Evolutionary conservation across 2,113 vertebrate species (phyloP), one percentile per base, ranked within the genome.

Genomic region (Canis aureus): DNA sequence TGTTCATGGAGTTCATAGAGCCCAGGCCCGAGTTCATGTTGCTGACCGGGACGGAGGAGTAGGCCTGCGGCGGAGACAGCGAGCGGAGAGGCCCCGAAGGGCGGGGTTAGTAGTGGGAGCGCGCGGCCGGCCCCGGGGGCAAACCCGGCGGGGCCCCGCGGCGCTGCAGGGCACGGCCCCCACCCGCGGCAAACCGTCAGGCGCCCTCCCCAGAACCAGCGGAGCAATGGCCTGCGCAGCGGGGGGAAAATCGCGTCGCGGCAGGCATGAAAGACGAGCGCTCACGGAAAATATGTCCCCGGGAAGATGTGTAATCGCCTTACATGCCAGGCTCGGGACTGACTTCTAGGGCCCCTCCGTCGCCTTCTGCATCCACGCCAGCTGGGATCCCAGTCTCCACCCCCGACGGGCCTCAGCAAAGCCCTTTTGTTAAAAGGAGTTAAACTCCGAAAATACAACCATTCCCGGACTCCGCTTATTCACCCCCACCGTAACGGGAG

Each of bases 1-100:
- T 99, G 78, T 99, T 99, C 99, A 99, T 99, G 96, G 99, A 99
- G 96, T 99, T 99, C 99, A 99, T 99, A 94, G 98, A 99, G 98
- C 98, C 99, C 99, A 99, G 98, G 95, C 99, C 99, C 86, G 99
- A 98, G 93, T 99, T 99, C 99, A 99, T 99, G 97, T 99, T 99
- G 98, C 99, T 99, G 86, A 99, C 99, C 0, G 99, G 99, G 98
- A 99, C 99, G 0, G 99, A 99, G 91, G 99, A 99, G 98, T 99
- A 99, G 76, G 99, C 99, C 99, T 99, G 99, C 91, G 98, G 97
- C 91, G 59, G 97, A 88, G 92, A 98, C 64, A 98, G 84, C 38
- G 78, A 98, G 0, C 12, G 74, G 22, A 92, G 94, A 91, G 98
- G 98, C 98, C 96, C 98, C 82, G 79, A 73, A 92, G 91, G 83